Evolutionary conservation across 1,140 invertebrate species (phyloP), one percentile per base, ranked within the genome.

Genomic region (Drosophila chauvacae): DNA sequence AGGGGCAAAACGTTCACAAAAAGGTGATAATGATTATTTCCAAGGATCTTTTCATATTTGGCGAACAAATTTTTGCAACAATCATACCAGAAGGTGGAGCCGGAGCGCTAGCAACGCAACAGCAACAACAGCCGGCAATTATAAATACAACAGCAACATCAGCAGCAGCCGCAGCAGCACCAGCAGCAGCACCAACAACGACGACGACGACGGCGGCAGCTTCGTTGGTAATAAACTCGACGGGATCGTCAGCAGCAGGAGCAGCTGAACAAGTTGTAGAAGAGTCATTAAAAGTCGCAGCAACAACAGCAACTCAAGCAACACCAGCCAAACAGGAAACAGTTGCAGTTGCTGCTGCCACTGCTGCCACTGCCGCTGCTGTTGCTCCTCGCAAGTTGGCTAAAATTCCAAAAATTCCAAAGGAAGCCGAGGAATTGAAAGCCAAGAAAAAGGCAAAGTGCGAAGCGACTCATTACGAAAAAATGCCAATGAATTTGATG

Each of bases 21-120:
- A 83, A 81, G 74, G 90, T 91, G 83, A 91, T 91, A 92, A 92
- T 92, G 91, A 92, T 92, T 88, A 92, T 92, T 86, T 92, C 91
- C 83, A 92, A 92, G 84, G 91, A 92, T 91, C 90, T 91, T 82
- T 91, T 91, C 72, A 91, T 91, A 91, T 91, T 91, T 85, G 90
- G 90, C 79, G 90, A 91, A 91, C 90, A 91, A 88, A 85, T 91
- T 85, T 91, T 91, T 91, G 90, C 90, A 85, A 91, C 90, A 83
- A 91, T 91, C 74, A 91, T 91, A 90, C 90, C 90, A 91, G 90
- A 91, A 91, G 75, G 78, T 87, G 90, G 85, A 77, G 70, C 72
- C 66, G 79, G 69, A 61, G 45, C 70, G 30, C 66, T 80, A 47
- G 81, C 65, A 70, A 71, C 77, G 47, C 75, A 75, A 48, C 81